Evolutionary conservation across 2,113 vertebrate species (phyloP), one percentile per base, ranked within the genome.

Genomic region (Calcarius ornatus): DNA sequence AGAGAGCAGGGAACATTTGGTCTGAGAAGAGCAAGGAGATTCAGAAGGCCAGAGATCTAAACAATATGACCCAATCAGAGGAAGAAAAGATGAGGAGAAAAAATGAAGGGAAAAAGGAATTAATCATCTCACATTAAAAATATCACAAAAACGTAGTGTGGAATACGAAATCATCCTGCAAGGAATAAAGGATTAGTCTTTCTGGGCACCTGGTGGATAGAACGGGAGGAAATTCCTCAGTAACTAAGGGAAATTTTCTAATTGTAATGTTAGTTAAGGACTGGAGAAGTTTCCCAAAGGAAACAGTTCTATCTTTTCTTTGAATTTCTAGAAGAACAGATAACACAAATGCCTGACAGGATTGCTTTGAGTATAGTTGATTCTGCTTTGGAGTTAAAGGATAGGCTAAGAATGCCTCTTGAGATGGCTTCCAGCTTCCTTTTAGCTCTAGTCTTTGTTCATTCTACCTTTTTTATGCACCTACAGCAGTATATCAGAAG

Each of bases 401-500:
- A 83, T 54, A 11, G n/a, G 27, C 79, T 86, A 83, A 68, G 47
- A 59, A 60, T 63, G 38, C 73, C 88, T 92, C 80, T 75, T 63
- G 94, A 94, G 88, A 91, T 80, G 80, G 60, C 38, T 93, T 81
- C 68, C 68, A 94, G 83, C 69, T 92, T 42, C 76, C 60, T 92
- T 27, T 81, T 70, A 84, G 76, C 56, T 92, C 43, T 75, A 69
- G 43, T 37, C 54, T 90, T 47, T 88, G 60, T 60, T 90, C 66
- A 30, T 88, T 89, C 42, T 47, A 73, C 33, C 31, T 50, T 61
- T 65, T 78, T 75, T 70, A 3, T 77, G 77, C 85, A 89, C 72
- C 54, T 84, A 73, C 59, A 89, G 64, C 40, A 84, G 48, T 65
- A 60, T 73, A 91, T 68, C 43, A 57, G 57, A 84, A 97, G 59